phyloP scores from a whole-genome alignment of 1,140 invertebrate genomes.

The Drosophila auraria region DNA sequence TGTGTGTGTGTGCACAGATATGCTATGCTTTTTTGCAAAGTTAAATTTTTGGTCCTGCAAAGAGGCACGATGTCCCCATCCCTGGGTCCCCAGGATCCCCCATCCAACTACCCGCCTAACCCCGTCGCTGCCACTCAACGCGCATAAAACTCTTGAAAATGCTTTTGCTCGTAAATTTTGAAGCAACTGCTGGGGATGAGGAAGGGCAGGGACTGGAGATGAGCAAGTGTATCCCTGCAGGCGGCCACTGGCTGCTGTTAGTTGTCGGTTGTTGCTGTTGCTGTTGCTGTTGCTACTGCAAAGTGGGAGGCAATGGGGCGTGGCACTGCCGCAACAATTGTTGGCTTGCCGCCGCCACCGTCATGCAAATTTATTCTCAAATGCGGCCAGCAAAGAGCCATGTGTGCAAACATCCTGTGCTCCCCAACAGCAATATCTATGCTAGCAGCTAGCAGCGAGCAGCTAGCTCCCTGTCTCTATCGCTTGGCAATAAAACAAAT shows the following conservation, averaged over 20 bases:
- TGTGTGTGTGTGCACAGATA: constrained; percentile 11
- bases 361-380: constrained; percentile 82
- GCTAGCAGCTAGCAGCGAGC: background rate
- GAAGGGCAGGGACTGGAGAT: constrained; percentile 22
- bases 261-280: constrained; percentile 40
- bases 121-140: constrained; percentile 67
- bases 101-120: background rate
- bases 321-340: constrained; percentile 77
- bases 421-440: background rate
- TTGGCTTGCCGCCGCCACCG: constrained; percentile 67
- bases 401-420: constrained; percentile 64
- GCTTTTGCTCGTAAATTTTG: constrained; percentile 82
- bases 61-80: constrained; percentile 17
- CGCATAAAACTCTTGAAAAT: constrained; percentile 83
- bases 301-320: background rate
- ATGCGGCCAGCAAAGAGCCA: constrained; percentile 65
- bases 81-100: constrained; percentile 3
- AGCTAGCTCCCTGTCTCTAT: constrained; percentile 5
- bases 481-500: constrained; percentile 71
- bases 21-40: constrained; percentile 46
- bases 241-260: constrained; percentile 40
- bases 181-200: constrained; percentile 58
- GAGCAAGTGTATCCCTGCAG: constrained; percentile 57
- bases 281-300: constrained; percentile 39
- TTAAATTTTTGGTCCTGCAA: constrained; percentile 65